Conservation (phyloP, 92 coral and sea anemone genomes). For the Paragorgia papillata region DNA sequence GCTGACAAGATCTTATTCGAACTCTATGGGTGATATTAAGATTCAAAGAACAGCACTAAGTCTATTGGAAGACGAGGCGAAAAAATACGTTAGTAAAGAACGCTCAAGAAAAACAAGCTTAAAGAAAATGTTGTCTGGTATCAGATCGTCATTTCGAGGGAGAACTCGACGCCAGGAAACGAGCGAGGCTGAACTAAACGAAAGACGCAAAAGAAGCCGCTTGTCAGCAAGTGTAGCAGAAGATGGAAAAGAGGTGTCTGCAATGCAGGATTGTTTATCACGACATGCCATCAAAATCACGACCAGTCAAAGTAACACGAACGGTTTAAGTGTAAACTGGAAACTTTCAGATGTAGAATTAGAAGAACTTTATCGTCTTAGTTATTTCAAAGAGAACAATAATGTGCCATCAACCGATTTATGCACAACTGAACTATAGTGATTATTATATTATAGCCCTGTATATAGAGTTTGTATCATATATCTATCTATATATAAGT, state of each 20-base stretch:
- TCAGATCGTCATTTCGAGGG: slow-evolving; percentile 53
- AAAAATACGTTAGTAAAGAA: slow-evolving; percentile 24
- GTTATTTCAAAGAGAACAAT: slow-evolving; percentile 36
- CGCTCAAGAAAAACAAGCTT: slow-evolving; percentile 10
- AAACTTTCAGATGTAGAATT: slow-evolving; percentile 52
- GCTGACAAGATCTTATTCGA: slow-evolving; percentile 14
- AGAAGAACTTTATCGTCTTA: slow-evolving; percentile 43
- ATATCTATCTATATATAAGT: neutral
- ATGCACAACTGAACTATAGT: slow-evolving; percentile 86
- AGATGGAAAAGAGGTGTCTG: neutral
- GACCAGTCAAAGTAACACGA: neutral
- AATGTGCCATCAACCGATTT: slow-evolving; percentile 79
- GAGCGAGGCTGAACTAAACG: slow-evolving; percentile 29
- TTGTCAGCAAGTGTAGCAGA: slow-evolving; percentile 6
- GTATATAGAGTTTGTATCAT: neutral
- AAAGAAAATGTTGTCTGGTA: slow-evolving; percentile 23
- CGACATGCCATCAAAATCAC: neutral
- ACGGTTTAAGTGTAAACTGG: slow-evolving; percentile 28
- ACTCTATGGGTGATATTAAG: slow-evolving; percentile 38
- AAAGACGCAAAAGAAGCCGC: neutral
- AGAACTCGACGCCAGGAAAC: slow-evolving; percentile 56
- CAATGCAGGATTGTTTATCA: slow-evolving; percentile 7
- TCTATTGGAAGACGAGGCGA: slow-evolving; percentile 31
- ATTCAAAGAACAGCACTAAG: slow-evolving; percentile 26
- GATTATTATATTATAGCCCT: neutral